These are phyloP conservation scores for Metridium senile DNA, from an alignment of 92 coral and sea anemone genomes.

Conservation along the genomic window DNA sequence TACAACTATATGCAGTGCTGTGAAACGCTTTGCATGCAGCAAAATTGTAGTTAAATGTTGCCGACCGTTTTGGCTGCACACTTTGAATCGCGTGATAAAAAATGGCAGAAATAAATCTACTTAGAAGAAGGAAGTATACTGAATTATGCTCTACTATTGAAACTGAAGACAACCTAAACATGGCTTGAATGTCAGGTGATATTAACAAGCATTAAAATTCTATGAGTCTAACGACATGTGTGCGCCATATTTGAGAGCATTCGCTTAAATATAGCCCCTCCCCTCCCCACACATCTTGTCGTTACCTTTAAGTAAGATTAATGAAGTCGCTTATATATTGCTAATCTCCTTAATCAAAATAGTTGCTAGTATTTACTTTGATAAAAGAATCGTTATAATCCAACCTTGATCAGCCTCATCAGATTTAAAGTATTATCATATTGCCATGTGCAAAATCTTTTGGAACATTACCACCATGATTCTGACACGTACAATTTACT, in stretches of 20 bases:
- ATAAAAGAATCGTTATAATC: background rate
- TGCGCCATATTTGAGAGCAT: background rate
- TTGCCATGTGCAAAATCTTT: no score
- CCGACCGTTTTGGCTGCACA: no score
- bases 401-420: background rate
- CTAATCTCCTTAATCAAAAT: constrained; percentile 1
- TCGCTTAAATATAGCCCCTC: background rate
- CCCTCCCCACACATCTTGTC: background rate
- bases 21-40: no score
- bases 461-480: no score
- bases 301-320: background rate
- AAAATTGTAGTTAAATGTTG: background rate
- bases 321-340: background rate
- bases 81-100: no score
- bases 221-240: background rate
- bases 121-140: no score
- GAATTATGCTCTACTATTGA: no score
- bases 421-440: background rate
- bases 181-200: background rate
- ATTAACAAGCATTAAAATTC: background rate
- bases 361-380: background rate
- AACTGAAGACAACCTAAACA: no score
- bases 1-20: no score
- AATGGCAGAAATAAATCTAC: no score
- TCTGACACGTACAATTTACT: no score